A percentile compares a stretch with the other conserved stretches of the same genome.
These are phyloP conservation scores for Clarias pachynema DNA, from an alignment of 2,797 vertebrate genomes.

Conservation along the genomic window DNA sequence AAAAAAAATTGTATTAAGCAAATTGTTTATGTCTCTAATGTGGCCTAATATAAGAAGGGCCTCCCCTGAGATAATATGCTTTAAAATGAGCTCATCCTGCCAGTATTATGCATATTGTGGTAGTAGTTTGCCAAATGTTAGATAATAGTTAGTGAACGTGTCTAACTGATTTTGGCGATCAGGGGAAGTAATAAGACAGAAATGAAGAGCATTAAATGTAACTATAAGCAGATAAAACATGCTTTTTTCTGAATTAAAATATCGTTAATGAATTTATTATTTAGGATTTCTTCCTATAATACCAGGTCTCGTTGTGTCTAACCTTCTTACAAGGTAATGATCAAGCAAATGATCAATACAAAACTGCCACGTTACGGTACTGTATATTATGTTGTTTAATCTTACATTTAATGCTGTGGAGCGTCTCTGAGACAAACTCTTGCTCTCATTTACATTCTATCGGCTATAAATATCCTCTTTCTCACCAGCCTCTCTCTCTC, in stretches of 20 bases:
- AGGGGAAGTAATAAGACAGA: background rate
- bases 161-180: too few species aligned
- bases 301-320: background rate
- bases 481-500: background rate
- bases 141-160: background rate
- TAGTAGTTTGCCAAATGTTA: background rate
- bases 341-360: too few species aligned
- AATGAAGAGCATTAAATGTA: background rate
- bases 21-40: too few species aligned
- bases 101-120: background rate
- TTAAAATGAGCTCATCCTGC: background rate
- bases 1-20: too few species aligned
- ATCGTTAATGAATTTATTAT: too few species aligned
- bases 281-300: too few species aligned
- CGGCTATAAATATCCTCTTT: background rate
- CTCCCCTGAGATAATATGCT: too few species aligned
- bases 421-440: background rate
- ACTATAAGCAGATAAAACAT: background rate
- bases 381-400: too few species aligned
- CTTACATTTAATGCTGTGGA: background rate
- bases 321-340: background rate
- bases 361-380: too few species aligned
- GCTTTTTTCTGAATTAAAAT: too few species aligned
- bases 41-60: too few species aligned
- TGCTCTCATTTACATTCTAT: background rate